These are phyloP conservation scores for Heliconius congener DNA, from an alignment of 1,140 invertebrate genomes.

Conservation along the genomic window DNA sequence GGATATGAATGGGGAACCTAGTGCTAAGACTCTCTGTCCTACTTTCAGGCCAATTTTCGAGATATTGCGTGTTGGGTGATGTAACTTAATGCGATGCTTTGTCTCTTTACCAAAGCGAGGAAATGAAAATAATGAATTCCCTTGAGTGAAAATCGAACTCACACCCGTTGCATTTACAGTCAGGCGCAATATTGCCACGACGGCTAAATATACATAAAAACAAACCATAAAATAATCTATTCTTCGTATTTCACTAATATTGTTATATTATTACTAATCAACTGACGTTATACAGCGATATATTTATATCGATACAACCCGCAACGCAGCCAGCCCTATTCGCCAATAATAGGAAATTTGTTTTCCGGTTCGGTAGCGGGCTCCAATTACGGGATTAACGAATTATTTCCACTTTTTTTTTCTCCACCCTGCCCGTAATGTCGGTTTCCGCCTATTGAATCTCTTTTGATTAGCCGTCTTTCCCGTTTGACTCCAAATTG, in stretches of 20 bases:
- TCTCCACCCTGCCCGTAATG: slow-evolving; percentile 43
- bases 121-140: no score
- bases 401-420: slow-evolving; percentile 80
- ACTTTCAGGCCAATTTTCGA: no score
- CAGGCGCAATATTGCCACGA: no score
- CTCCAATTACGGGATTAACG: slow-evolving; percentile 79
- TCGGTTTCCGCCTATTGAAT: slow-evolving; percentile 79
- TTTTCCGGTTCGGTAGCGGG: slow-evolving; percentile 80
- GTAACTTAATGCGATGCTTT: no score
- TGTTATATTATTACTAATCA: background rate
- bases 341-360: slow-evolving; percentile 79
- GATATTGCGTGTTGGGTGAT: no score
- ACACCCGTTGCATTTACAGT: no score
- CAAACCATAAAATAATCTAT: no score
- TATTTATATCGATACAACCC: background rate
- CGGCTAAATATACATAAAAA: no score
- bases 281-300: background rate
- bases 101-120: no score
- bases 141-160: no score
- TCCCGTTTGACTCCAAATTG: slow-evolving; percentile 73
- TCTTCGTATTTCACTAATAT: background rate
- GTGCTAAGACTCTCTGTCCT: no score
- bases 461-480: slow-evolving; percentile 78
- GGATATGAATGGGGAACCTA: no score
- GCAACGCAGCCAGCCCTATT: slow-evolving; percentile 56